Conservation (phyloP, 1,140 invertebrate genomes). For the Latrodectus geometricus region DNA sequence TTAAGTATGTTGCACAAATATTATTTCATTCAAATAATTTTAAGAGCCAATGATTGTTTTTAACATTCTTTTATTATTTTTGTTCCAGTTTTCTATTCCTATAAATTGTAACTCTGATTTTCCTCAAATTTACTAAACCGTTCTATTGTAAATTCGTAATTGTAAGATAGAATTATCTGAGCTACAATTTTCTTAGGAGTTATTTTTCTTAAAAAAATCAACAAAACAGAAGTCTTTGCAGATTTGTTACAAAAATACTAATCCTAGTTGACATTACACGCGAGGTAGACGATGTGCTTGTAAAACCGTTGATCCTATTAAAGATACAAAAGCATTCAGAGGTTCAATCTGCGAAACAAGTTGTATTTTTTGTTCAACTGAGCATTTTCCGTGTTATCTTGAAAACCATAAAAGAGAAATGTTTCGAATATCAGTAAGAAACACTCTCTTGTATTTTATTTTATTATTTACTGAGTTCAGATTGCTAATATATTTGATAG, state of each 20-base stretch:
- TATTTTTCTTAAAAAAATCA: background rate
- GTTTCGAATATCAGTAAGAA: background rate
- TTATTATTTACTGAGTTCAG: too few relatives aligned
- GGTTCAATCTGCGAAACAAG: constrained; percentile 27
- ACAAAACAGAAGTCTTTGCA: background rate
- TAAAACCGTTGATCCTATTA: constrained; percentile 24
- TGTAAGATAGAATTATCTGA: too few relatives aligned
- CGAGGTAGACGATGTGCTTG: constrained; percentile 3
- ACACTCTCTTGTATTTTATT: too few relatives aligned
- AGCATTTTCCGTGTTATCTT: constrained; percentile 6
- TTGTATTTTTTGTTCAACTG: constrained; percentile 1
- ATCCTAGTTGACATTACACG: background rate
- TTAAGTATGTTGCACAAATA: too few relatives aligned
- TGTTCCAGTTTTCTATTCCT: too few relatives aligned
- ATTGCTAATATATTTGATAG: background rate
- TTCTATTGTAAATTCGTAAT: too few relatives aligned
- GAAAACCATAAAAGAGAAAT: background rate
- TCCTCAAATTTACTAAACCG: too few relatives aligned
- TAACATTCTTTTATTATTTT: too few relatives aligned
- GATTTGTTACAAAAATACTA: background rate
- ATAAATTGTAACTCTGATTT: too few relatives aligned
- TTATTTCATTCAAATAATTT: too few relatives aligned
- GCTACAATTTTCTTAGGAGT: too few relatives aligned
- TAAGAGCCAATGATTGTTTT: too few relatives aligned
- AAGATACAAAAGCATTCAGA: constrained; percentile 34